Evolutionary conservation across 2,888 invertebrate species (phyloP).

Genomic region (Scaptomyza parva): DNA sequence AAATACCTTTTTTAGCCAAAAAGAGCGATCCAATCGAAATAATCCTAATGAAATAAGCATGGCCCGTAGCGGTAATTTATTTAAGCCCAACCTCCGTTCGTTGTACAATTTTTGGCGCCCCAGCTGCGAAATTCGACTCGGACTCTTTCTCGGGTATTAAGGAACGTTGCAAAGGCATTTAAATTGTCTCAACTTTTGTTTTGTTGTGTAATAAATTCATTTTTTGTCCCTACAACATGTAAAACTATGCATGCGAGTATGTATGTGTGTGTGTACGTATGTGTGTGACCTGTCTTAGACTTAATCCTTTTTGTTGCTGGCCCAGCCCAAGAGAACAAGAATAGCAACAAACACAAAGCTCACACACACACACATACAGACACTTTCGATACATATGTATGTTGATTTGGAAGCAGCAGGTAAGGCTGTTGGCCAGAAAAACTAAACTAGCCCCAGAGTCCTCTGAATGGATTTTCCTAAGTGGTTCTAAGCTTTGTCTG

Average conservation of each 20-base stretch:
- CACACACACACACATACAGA: not conserved
- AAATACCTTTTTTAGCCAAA: conserved; percentile 26
- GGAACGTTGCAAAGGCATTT: conserved; percentile 59
- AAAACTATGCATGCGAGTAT: conserved; percentile 60
- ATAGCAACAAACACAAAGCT: conserved; percentile 38
- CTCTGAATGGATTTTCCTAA: conserved; percentile 82
- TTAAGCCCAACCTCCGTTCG: conserved; percentile 54
- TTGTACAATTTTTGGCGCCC: conserved; percentile 12
- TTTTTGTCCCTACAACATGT: conserved; percentile 76
- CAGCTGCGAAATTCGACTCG: conserved; percentile 60
- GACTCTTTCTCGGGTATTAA: conserved; percentile 25
- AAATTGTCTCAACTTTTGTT: conserved; percentile 82
- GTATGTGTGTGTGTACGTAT: conserved; percentile 19
- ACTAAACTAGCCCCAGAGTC: conserved; percentile 57
- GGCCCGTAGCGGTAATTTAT: conserved; percentile 82
- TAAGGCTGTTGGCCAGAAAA: conserved; percentile 63
- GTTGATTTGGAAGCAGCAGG: conserved; percentile 80
- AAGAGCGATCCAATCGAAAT: conserved; percentile 57
- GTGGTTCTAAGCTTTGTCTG: conserved; percentile 83
- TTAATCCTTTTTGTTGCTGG: conserved; percentile 79
- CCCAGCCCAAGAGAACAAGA: conserved; percentile 27
- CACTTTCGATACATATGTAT: conserved; percentile 43
- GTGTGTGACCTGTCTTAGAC: conserved; percentile 66
- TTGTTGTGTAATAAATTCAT: conserved; percentile 82
- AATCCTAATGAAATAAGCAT: conserved; percentile 81